A percentile compares a stretch with the other conserved stretches of the same genome.
Evolutionary conservation across 2,888 invertebrate genomes (phyloP).

Genomic region (Amphipyra tragopoginis): DNA sequence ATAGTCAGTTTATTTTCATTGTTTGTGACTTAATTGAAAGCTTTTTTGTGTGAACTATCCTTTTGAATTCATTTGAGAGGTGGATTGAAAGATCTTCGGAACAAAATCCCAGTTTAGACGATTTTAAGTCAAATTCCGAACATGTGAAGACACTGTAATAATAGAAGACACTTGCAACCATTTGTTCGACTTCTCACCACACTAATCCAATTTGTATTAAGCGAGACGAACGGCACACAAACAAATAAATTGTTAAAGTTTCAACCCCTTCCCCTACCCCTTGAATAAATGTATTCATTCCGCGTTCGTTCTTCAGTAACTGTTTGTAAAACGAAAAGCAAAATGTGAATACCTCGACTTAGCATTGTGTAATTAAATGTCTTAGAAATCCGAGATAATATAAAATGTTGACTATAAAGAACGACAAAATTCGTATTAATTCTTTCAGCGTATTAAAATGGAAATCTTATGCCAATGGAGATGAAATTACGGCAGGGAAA

Average conservation of each 20-base stretch:
- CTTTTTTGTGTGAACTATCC: too few species aligned
- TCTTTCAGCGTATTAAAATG: too few species aligned
- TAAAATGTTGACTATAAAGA: too few species aligned
- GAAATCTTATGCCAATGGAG: too few species aligned
- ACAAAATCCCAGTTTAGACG: background rate
- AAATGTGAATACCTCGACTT: constrained; percentile 9
- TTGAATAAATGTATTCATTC: constrained; percentile 28
- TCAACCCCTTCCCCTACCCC: background rate
- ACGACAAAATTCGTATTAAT: too few species aligned
- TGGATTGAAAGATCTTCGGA: too few species aligned
- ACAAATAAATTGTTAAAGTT: constrained; percentile 16
- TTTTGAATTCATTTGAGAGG: too few species aligned
- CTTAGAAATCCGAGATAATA: background rate
- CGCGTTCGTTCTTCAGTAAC: constrained; percentile 32
- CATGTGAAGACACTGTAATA: background rate
- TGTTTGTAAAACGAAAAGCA: constrained; percentile 39
- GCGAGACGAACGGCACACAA: background rate
- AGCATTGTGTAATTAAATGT: constrained; percentile 17
- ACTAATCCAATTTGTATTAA: constrained; percentile 11
- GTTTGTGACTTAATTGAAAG: too few species aligned
- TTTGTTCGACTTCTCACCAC: background rate
- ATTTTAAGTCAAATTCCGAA: background rate
- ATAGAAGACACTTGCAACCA: background rate
- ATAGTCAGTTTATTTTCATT: too few species aligned
- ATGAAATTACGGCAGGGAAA: too few species aligned